These are phyloP conservation scores for Ctena decussata DNA, from an alignment of 2,888 invertebrate species.

Conservation along the genomic window DNA sequence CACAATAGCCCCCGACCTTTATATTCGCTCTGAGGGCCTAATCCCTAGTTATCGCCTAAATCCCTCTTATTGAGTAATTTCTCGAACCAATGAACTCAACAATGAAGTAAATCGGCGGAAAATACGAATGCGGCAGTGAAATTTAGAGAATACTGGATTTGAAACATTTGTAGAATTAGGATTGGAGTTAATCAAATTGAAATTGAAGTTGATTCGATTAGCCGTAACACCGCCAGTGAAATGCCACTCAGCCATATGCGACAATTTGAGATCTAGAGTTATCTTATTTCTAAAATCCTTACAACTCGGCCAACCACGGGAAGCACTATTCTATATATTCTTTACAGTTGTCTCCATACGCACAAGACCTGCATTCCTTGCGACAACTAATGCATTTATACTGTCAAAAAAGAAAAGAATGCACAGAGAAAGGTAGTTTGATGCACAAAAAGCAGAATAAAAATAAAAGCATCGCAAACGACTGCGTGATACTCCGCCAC, in stretches of 20 bases:
- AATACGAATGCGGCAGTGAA: slow-evolving; percentile 56
- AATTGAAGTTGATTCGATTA: slow-evolving; percentile 12
- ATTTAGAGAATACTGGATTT: neutral
- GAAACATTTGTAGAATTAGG: slow-evolving; percentile 8
- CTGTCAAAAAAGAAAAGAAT: too few species aligned
- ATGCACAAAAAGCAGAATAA: too few species aligned
- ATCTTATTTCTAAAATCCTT: neutral
- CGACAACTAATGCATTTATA: too few species aligned
- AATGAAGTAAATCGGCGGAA: slow-evolving; percentile 65
- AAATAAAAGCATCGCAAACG: too few species aligned
- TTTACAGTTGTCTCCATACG: too few species aligned
- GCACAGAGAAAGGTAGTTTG: too few species aligned
- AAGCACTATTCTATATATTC: too few species aligned
- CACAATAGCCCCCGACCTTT: neutral
- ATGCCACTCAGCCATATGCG: neutral
- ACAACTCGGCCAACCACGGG: too few species aligned
- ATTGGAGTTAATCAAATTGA: slow-evolving; percentile 13
- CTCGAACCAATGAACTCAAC: slow-evolving; percentile 60
- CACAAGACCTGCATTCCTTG: too few species aligned
- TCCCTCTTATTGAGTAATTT: slow-evolving; percentile 67
- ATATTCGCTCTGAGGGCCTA: slow-evolving; percentile 8
- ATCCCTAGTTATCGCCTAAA: slow-evolving; percentile 64
- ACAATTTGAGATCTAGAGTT: neutral
- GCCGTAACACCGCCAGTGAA: neutral
- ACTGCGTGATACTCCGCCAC: too few species aligned